Evolutionary conservation across 2,797 vertebrate species (phyloP).

Genomic region (Mycteria americana): DNA sequence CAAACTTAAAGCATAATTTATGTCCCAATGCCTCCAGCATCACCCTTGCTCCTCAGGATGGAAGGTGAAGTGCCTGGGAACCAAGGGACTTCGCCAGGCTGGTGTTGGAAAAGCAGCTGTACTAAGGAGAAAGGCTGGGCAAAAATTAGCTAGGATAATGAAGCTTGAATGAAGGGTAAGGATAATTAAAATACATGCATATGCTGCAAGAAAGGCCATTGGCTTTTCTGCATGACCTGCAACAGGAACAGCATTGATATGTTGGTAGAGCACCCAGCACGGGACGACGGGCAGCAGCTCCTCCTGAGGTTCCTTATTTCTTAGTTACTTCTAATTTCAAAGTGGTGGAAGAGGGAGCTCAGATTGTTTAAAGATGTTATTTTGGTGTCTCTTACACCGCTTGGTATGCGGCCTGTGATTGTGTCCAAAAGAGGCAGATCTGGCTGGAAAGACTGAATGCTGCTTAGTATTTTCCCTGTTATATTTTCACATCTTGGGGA

Average conservation of each 20-base stretch:
- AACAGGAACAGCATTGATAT: neutral
- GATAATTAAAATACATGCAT: neutral
- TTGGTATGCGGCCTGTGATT: neutral
- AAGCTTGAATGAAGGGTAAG: neutral
- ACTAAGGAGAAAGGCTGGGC: neutral
- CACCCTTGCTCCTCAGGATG: neutral
- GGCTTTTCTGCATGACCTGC: neutral
- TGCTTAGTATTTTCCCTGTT: slow-evolving; percentile 46
- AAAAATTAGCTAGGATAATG: neutral
- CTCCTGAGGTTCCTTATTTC: neutral
- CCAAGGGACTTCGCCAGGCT: neutral
- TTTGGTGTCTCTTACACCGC: neutral
- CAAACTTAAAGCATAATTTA: neutral
- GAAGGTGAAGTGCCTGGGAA: neutral
- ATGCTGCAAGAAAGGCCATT: neutral
- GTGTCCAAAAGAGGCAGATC: slow-evolving; percentile 44
- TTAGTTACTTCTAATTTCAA: slow-evolving; percentile 8
- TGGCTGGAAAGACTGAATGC: slow-evolving; percentile 25
- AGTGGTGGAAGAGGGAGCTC: neutral
- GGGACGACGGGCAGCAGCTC: neutral
- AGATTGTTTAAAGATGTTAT: slow-evolving; percentile 38
- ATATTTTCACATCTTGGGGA: slow-evolving; percentile 21
- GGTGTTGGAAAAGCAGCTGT: neutral
- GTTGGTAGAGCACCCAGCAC: neutral
- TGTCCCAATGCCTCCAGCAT: neutral